Conservation (phyloP, 2,888 invertebrate genomes). For the Amphiduros pacificus region DNA sequence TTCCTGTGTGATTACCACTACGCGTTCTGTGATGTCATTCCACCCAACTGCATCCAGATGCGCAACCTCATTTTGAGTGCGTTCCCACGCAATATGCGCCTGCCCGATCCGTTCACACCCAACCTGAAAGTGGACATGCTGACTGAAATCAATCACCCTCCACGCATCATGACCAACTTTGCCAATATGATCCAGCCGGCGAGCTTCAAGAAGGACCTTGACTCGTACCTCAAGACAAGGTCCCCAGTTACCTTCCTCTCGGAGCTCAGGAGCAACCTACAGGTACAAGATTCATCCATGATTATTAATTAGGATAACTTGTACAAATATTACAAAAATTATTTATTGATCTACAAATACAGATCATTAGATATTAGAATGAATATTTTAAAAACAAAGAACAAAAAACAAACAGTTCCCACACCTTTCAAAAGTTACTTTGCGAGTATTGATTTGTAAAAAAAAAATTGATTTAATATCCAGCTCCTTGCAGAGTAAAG, state of each 20-base stretch:
- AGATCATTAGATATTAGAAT: too few species aligned
- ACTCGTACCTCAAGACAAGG: constrained; percentile 91
- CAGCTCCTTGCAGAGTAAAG: too few species aligned
- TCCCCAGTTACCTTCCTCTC: constrained; percentile 94
- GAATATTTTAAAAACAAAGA: too few species aligned
- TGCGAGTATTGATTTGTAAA: neutral
- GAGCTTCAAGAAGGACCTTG: constrained; percentile 92
- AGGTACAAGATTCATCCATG: too few species aligned
- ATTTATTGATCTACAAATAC: too few species aligned
- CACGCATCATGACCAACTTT: constrained; percentile 87
- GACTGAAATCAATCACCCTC: constrained; percentile 83
- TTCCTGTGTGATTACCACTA: constrained; percentile 99
- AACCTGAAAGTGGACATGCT: constrained; percentile 88
- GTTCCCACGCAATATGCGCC: constrained; percentile 95
- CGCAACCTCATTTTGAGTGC: constrained; percentile 96
- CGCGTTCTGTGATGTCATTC: constrained; percentile 98
- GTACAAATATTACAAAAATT: too few species aligned
- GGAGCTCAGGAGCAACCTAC: constrained; percentile 83
- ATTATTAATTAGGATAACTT: too few species aligned
- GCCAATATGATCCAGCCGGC: constrained; percentile 82
- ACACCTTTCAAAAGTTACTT: neutral
- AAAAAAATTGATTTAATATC: neutral
- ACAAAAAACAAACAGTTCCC: too few species aligned
- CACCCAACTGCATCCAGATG: constrained; percentile 98
- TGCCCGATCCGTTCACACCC: constrained; percentile 98